A percentile compares a stretch with the other conserved stretches of the same genome.
Conservation (phyloP, 2,888 invertebrate species). For the Drosophila setosimentum region DNA sequence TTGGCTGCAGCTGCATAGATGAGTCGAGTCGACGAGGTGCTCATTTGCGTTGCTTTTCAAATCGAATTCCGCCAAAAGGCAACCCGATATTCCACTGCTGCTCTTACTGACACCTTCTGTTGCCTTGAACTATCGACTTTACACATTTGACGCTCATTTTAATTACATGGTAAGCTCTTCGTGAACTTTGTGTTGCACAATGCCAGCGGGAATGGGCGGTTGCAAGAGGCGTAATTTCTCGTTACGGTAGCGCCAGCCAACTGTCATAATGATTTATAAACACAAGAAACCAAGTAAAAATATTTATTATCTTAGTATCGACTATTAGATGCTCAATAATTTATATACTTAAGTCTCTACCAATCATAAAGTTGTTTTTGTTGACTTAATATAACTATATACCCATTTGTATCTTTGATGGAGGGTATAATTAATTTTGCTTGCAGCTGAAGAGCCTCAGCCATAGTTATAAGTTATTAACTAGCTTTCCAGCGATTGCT, state of each 20-base stretch:
- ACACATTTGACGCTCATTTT: constrained; percentile 58
- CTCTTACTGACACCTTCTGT: constrained; percentile 42
- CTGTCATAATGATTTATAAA: constrained; percentile 71
- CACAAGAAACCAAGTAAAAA: constrained; percentile 18
- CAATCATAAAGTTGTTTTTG: neutral
- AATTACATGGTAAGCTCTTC: constrained; percentile 56
- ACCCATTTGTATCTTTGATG: neutral
- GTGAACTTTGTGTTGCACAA: constrained; percentile 59
- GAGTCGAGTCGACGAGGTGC: constrained; percentile 9
- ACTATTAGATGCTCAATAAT: constrained; percentile 17
- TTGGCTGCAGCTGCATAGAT: constrained; percentile 55
- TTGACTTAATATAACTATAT: constrained; percentile 13
- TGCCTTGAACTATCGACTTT: constrained; percentile 74
- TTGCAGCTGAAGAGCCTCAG: constrained; percentile 14
- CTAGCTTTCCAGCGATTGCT: constrained; percentile 24
- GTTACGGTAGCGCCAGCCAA: constrained; percentile 68
- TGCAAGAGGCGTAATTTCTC: constrained; percentile 39
- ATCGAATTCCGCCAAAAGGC: constrained; percentile 24
- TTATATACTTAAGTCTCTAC: neutral
- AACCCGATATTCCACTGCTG: constrained; percentile 25
- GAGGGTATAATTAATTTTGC: constrained; percentile 30
- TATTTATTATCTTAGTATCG: neutral
- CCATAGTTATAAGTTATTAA: constrained; percentile 25
- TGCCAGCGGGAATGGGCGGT: constrained; percentile 15
- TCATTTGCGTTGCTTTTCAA: constrained; percentile 42